A percentile compares a stretch with the other conserved stretches of the same genome.
phyloP scores from a whole-genome alignment of 1,140 invertebrate genomes.

The Leptopilina clavipes region DNA sequence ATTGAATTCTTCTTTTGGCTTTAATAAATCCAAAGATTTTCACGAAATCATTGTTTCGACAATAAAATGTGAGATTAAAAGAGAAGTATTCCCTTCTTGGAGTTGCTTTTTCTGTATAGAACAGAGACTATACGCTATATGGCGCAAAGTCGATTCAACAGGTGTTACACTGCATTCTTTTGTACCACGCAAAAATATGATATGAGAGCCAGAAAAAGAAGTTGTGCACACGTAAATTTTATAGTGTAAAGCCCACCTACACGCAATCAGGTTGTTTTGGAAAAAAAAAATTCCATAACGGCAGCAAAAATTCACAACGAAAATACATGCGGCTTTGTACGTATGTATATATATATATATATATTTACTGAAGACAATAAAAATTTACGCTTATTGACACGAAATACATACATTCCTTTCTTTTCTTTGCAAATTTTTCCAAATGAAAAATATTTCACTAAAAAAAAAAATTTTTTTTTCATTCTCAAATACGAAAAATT shows the following conservation, averaged over 20 bases:
- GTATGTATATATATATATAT: not conserved
- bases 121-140: not conserved
- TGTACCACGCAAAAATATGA: slow-evolving; percentile 10
- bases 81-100: slow-evolving; percentile 10
- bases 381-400: slow-evolving; percentile 29
- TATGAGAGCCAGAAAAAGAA: slow-evolving; percentile 14
- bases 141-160: slow-evolving; percentile 27
- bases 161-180: slow-evolving; percentile 26
- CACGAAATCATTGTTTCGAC: not conserved
- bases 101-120: slow-evolving; percentile 7
- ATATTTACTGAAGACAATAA: not conserved
- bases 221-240: not conserved
- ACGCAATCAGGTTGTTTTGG: not conserved
- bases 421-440: not conserved
- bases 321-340: not conserved
- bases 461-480: not conserved
- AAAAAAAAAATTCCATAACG: not conserved
- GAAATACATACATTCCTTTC: not conserved
- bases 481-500: no score
- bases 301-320: slow-evolving; percentile 1
- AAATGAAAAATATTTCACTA: not conserved
- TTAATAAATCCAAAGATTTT: slow-evolving; percentile 23
- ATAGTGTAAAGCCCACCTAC: not conserved
- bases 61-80: slow-evolving; percentile 29
- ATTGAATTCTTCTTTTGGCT: not conserved